Base-by-base conservation (phyloP, 2,888 invertebrate genomes). In the Celastrina argiolus region DNA sequence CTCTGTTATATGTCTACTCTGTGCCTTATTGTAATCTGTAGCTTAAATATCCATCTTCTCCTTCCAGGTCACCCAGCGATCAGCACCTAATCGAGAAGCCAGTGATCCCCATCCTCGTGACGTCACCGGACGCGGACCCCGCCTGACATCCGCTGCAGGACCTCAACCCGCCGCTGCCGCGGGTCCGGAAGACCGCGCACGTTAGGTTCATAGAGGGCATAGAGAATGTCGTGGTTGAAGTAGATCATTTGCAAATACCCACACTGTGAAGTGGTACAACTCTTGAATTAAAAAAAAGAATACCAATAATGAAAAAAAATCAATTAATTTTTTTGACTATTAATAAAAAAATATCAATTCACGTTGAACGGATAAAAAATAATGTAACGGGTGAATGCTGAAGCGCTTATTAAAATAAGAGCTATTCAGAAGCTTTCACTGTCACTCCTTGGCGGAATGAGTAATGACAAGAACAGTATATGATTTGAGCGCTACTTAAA, bases 91-190 rank as follows among this genome's bases (percentile, higher is more conserved):
- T 73, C 45, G 76, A 74, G 56, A 81, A 82, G 67, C 81, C 82
- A 65, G 81, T 83, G 68, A 87, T 88, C 71, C 90, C 89, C 14
- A 90, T 90, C 73, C 78, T 91, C 68, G 89, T 91, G 78, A 90
- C 87, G 74, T 83, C 87, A 63, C 79, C 87, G 16, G 89, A 86
- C 68, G 65, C 78, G 81, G 16, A 88, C 83, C 69, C 83, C n/a
- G 83, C 82, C 67, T 88, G 85, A 88, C 81, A 70, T 2, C 70
- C 73, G 39, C 74, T 71, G 45, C 71, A 68, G 16, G 34, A 64
- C 56, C 58, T 66, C 41, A 66, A 66, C 42, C 36, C 71, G 72
- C 5, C 71, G 67, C 75, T 72, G 42, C 36, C 51, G n/a, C 12
- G 51, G 22, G 56, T 16, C 26, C 18, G 31, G 41, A 61, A 58